Conservation (phyloP, 2,888 invertebrate genomes). For the Crepidodera aurea region DNA sequence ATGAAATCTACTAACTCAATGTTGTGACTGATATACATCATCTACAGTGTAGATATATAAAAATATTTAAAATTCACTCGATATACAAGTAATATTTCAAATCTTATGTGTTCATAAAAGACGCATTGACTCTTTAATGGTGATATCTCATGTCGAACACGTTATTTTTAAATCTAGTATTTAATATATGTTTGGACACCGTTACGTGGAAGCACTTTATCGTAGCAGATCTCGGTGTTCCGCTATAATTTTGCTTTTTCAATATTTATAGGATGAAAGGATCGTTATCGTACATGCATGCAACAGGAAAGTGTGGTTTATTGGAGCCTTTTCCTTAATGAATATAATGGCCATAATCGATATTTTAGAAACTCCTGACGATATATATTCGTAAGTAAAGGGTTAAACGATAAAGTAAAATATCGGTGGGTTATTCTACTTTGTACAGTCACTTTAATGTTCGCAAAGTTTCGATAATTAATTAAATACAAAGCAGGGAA, state of each 20-base stretch:
- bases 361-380: slow-evolving; percentile 14
- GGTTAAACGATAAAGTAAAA: too few relatives aligned
- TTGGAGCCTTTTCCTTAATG: slow-evolving; percentile 16
- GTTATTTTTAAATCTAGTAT: neutral
- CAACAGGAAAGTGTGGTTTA: slow-evolving; percentile 33
- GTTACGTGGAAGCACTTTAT: slow-evolving; percentile 12
- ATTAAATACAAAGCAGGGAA: too few relatives aligned
- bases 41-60: too few relatives aligned
- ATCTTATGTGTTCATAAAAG: too few relatives aligned
- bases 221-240: neutral
- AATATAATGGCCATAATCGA: slow-evolving; percentile 19
- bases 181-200: neutral
- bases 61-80: too few relatives aligned
- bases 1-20: too few relatives aligned
- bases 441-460: too few relatives aligned
- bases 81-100: too few relatives aligned
- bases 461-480: too few relatives aligned
- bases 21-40: too few relatives aligned
- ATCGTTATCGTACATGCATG: slow-evolving; percentile 31
- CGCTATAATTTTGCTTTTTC: slow-evolving; percentile 19
- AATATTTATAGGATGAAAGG: slow-evolving; percentile 26
- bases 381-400: neutral
- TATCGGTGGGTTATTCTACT: too few relatives aligned
- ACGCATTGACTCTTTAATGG: neutral
- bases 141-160: neutral